These are phyloP conservation scores for Potamarius usumacintae DNA, from an alignment of 2,113 vertebrate species.

Conservation along the genomic window DNA sequence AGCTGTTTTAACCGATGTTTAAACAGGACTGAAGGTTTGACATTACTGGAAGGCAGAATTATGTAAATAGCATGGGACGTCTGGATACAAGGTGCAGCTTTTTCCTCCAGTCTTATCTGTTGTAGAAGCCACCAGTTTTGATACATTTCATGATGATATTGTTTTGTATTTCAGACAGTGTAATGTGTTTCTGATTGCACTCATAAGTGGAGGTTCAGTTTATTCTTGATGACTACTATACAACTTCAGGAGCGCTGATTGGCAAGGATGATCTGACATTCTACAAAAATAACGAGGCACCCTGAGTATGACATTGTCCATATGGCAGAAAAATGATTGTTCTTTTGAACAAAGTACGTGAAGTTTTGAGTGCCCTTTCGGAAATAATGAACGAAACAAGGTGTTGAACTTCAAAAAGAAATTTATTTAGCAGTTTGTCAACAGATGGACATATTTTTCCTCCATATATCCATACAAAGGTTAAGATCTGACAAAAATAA, in stretches of 20 bases:
- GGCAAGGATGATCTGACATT: neutral
- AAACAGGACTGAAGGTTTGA: slow-evolving; percentile 8
- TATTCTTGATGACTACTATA: slow-evolving; percentile 32
- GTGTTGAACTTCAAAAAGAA: neutral
- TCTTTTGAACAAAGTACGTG: neutral
- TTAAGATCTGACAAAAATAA: slow-evolving; percentile 6
- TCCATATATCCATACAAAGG: neutral
- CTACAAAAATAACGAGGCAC: neutral
- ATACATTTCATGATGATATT: slow-evolving; percentile 38
- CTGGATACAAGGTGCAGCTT: neutral
- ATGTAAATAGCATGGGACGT: slow-evolving; percentile 36
- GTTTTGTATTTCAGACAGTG: slow-evolving; percentile 38
- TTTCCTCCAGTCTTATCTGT: slow-evolving; percentile 29
- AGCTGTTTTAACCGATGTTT: slow-evolving; percentile 47
- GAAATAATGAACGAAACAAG: neutral
- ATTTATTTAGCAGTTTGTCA: neutral
- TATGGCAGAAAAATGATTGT: neutral
- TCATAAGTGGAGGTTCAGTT: slow-evolving; percentile 30
- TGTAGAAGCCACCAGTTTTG: slow-evolving; percentile 30
- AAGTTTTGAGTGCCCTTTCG: neutral
- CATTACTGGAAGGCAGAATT: slow-evolving; percentile 29
- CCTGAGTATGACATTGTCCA: neutral
- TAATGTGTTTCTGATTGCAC: slow-evolving; percentile 39
- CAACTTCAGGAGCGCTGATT: slow-evolving; percentile 12
- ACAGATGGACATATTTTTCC: slow-evolving; percentile 2